phyloP scores from a whole-genome alignment of 92 coral and sea anemone species.

The Anthopleura xanthogrammica region DNA sequence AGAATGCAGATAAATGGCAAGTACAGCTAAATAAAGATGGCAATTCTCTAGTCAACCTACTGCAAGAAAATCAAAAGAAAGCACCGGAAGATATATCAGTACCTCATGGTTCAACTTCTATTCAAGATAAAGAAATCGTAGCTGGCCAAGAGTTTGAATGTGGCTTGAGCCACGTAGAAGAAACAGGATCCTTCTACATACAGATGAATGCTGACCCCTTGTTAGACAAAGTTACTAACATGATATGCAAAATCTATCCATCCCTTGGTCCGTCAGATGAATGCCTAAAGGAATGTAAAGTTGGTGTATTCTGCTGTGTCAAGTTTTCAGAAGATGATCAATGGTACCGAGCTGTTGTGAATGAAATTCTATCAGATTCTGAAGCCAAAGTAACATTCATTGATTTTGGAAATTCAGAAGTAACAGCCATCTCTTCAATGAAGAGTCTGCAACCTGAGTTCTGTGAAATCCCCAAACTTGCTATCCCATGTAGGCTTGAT shows the following conservation, averaged over 20 bases:
- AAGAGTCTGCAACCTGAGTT: slow-evolving; percentile 59
- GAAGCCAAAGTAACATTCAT: slow-evolving; percentile 74
- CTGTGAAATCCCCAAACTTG: slow-evolving; percentile 54
- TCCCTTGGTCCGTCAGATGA: slow-evolving; percentile 28
- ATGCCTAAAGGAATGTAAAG: slow-evolving; percentile 31
- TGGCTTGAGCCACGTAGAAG: slow-evolving; percentile 56
- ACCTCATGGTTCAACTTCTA: not conserved
- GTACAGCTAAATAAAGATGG: slow-evolving; percentile 38
- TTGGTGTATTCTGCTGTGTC: slow-evolving; percentile 76
- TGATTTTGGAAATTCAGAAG: slow-evolving; percentile 87
- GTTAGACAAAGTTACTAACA: slow-evolving; percentile 44
- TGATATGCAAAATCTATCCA: slow-evolving; percentile 29
- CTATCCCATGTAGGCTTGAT: slow-evolving; percentile 69
- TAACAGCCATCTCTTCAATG: slow-evolving; percentile 36
- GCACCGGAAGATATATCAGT: not conserved
- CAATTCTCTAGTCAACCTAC: slow-evolving; percentile 45
- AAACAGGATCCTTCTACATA: slow-evolving; percentile 47
- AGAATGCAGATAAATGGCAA: slow-evolving; percentile 60
- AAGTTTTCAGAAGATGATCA: slow-evolving; percentile 64
- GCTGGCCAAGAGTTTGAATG: slow-evolving; percentile 52
- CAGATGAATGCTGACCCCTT: slow-evolving; percentile 45
- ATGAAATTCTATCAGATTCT: slow-evolving; percentile 42
- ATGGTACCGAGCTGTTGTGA: slow-evolving; percentile 81
- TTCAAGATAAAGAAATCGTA: slow-evolving; percentile 19
- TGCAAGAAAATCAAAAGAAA: slow-evolving; percentile 17